Evolutionary conservation across 2,888 invertebrate species (phyloP), one percentile per base, ranked within the genome.

Genomic region (Empis stercorea): DNA sequence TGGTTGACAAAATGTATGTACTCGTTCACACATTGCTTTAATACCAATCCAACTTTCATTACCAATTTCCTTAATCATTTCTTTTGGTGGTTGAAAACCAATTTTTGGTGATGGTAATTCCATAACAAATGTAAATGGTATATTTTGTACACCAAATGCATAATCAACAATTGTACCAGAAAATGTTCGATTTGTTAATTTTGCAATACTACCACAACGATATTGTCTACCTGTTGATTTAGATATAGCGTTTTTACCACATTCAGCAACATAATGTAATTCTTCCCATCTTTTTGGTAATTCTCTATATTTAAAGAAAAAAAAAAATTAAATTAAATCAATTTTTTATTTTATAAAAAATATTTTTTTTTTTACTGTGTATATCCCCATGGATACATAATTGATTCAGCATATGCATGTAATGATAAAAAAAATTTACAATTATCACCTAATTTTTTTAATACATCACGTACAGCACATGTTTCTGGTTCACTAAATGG

Each of bases 321-420:
- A 27, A 43, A n/a, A 37, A 41, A n/a, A n/a, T n/a, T n/a, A n/a
- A n/a, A n/a, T n/a, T n/a, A n/a, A n/a, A n/a, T n/a, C n/a, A n/a
- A 4, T 45, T 38, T 13, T 15, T 14, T 42, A 11, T 34, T n/a
- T 14, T 17, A 30, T n/a, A n/a, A n/a, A n/a, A 15, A 40, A 44
- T 15, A 44, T 13, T 32, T 13, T 14, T 10, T 6, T 36, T 9
- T 14, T 20, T 54, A 64, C 63, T 54, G 59, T 47, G 58, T 59
- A 52, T 63, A 67, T 38, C 66, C 68, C 63, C 64, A 67, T 0
- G 69, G 69, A 52, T 68, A 69, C 63, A 69, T 64, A 32, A 69
- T 63, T 50, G 63, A 58, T 54, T 68, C 63, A 9, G 68, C 66
- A 53, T 65, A 64, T 2, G 69, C 66, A 54, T 69, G 69, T 46